Base-by-base conservation (phyloP, 2,888 invertebrate genomes). In the Philaethria dido region DNA sequence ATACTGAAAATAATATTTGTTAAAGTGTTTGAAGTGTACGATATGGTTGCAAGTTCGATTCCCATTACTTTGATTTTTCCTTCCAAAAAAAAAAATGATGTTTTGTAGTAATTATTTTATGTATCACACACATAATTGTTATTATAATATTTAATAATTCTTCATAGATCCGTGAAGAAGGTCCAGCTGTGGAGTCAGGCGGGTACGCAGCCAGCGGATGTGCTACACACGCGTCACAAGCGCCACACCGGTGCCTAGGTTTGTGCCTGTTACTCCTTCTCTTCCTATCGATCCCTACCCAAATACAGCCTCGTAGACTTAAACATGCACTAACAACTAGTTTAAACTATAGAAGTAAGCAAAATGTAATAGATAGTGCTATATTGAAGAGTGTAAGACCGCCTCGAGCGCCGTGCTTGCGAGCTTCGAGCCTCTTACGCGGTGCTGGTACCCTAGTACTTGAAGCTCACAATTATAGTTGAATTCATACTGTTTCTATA, bases 221-320 rank as follows among this genome's bases (percentile, higher is more conserved):
- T 77, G 75, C 84, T 6, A 86, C 86, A 4, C 82, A 77, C 73
- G 83, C 87, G 29, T 78, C 89, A n/a, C 80, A 81, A 44, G 80
- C 89, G 13, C 82, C 87, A 3, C 88, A 86, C 76, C 83, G 80
- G 74, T 93, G 93, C 81, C 78, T 93, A 93, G 93, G 93, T 93
- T 93, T 93, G 93, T 93, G 89, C 77, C 82, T 92, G 71, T 81
- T 92, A 72, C 80, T 92, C 77, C 78, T 93, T 79, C 77, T 89
- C 77, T 76, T 90, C 74, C 78, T 89, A 74, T 83, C 77, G 79
- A 83, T 81, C 78, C 82, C 84, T 71, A 80, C 82, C 55, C 69
- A 62, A n/a, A 64, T 60, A 62, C 48, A 22, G 33, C 62, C 64
- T 78, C 80, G 84, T 82, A 81, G 81, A 82, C 78, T 80, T 79